These are phyloP conservation scores for Triplophysa bombifrons DNA, from an alignment of 2,797 vertebrate species.

Conservation along the genomic window DNA sequence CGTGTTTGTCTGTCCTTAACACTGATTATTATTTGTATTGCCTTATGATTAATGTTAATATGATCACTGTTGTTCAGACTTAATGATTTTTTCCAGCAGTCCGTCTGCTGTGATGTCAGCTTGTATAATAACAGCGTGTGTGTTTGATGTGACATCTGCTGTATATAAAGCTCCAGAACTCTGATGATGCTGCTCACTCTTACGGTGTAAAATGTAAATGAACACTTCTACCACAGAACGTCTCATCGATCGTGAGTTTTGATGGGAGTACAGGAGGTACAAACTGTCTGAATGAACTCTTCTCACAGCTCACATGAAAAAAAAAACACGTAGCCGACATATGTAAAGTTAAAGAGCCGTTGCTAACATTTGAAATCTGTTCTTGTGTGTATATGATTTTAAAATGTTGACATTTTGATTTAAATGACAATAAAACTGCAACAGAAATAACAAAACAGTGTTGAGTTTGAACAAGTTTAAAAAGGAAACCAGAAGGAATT, in stretches of 20 bases:
- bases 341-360: conserved; percentile 93
- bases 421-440: conserved; percentile 78
- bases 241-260: conserved; percentile 56
- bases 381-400: conserved; percentile 96
- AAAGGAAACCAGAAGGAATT: neutral
- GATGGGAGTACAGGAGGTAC: conserved; percentile 60
- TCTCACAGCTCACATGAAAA: conserved; percentile 79
- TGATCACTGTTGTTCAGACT: conserved; percentile 53
- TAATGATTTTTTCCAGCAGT: conserved; percentile 48
- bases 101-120: conserved; percentile 61
- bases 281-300: conserved; percentile 74
- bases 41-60: conserved; percentile 63
- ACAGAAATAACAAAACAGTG: conserved; percentile 66
- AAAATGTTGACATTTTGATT: conserved; percentile 94
- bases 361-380: conserved; percentile 90
- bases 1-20: conserved; percentile 66
- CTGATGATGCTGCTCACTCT: conserved; percentile 72
- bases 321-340: conserved; percentile 68
- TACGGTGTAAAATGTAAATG: neutral
- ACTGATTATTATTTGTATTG: conserved; percentile 72
- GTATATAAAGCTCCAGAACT: conserved; percentile 76
- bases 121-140: conserved; percentile 43
- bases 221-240: neutral
- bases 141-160: conserved; percentile 63
- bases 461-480: neutral